Conservation (phyloP, 1,140 invertebrate species). For the Agrilus planipennis region DNA sequence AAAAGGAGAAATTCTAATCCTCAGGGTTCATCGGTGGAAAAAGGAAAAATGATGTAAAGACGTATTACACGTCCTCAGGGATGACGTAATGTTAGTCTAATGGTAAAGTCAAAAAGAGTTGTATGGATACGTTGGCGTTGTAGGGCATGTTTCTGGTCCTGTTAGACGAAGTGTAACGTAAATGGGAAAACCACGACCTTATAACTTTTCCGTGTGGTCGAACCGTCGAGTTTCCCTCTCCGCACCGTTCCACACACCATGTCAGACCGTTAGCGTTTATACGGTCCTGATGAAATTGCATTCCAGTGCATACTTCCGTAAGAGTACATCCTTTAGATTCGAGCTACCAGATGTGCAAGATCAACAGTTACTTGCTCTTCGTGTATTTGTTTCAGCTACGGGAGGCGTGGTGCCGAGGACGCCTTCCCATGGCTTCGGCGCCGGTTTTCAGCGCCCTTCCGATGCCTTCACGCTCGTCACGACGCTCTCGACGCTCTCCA, state of each 20-base stretch:
- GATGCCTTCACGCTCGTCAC: slow-evolving; percentile 9
- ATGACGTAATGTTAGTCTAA: too few relatives aligned
- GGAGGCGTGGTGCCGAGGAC: slow-evolving; percentile 26
- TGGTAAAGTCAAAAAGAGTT: too few relatives aligned
- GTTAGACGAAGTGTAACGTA: too few relatives aligned
- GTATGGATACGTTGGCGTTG: too few relatives aligned
- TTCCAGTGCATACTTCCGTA: slow-evolving; percentile 36
- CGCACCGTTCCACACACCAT: too few relatives aligned
- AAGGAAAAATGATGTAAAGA: too few relatives aligned
- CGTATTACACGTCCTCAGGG: too few relatives aligned
- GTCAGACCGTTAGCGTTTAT: too few relatives aligned
- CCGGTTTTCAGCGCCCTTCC: slow-evolving; percentile 17
- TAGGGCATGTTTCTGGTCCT: too few relatives aligned
- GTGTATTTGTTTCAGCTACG: slow-evolving; percentile 28
- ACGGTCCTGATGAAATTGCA: slow-evolving; percentile 34
- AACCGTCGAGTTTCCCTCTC: too few relatives aligned
- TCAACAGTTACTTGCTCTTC: slow-evolving; percentile 32
- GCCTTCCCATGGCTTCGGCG: slow-evolving; percentile 26
- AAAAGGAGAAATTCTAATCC: too few relatives aligned
- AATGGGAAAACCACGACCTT: slow-evolving; percentile 33
- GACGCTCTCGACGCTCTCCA: slow-evolving; percentile 3
- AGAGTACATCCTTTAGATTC: slow-evolving; percentile 20
- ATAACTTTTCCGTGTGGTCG: slow-evolving; percentile 36
- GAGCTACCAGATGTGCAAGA: slow-evolving; percentile 22
- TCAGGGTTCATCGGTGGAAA: too few relatives aligned